These are phyloP conservation scores for Cotesia typhae DNA, from an alignment of 1,140 invertebrate species.

Conservation along the genomic window DNA sequence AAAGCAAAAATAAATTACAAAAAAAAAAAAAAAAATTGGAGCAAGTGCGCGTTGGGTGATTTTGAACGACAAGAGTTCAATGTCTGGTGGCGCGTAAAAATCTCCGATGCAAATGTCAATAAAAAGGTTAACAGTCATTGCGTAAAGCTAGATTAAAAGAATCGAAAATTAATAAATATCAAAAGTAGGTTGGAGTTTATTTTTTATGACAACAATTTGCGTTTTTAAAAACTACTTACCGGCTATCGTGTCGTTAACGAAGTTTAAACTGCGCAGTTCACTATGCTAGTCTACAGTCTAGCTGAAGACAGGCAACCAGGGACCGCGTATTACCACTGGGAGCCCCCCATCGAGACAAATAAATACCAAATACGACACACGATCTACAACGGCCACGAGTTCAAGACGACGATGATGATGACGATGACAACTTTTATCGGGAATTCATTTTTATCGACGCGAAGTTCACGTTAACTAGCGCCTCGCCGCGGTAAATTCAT, in stretches of 20 bases:
- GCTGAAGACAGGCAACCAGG: slow-evolving; percentile 49
- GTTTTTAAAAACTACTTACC: slow-evolving; percentile 49
- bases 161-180: background rate
- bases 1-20: no score
- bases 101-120: no score
- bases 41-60: no score
- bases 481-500: slow-evolving; percentile 33
- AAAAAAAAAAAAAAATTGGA: no score
- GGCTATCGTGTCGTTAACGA: slow-evolving; percentile 51
- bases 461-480: slow-evolving; percentile 21
- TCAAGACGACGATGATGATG: background rate
- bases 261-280: slow-evolving; percentile 61
- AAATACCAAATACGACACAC: no score
- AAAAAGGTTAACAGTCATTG: no score
- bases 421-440: background rate
- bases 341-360: slow-evolving; percentile 39
- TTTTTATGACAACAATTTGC: background rate
- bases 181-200: background rate
- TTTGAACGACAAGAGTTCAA: no score
- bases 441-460: no score
- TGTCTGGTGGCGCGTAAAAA: no score
- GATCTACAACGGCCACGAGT: slow-evolving; percentile 7
- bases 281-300: slow-evolving; percentile 29
- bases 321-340: slow-evolving; percentile 47
- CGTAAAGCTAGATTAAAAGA: background rate